Percentiles rank a stretch among this genome's conserved stretches.
These are phyloP conservation scores for Polypedilum vanderplanki DNA, from an alignment of 1,140 invertebrate species.

Conservation along the genomic window DNA sequence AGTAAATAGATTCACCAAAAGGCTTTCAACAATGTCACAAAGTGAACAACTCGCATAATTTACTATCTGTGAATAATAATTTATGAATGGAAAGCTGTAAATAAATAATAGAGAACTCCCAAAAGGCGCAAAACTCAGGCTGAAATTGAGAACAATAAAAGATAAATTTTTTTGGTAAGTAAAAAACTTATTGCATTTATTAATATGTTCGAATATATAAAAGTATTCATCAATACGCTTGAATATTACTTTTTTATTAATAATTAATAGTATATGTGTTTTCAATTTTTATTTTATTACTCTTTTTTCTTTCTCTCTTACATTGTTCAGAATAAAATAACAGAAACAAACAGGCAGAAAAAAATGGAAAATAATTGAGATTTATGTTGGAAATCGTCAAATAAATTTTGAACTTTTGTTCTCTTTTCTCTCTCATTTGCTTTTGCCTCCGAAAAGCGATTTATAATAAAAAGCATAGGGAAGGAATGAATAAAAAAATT, in stretches of 20 bases:
- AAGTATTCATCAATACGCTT: slow-evolving; percentile 2
- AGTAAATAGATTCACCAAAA: background rate
- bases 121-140: no score
- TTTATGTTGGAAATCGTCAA: slow-evolving; percentile 6
- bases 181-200: slow-evolving; percentile 19
- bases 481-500: slow-evolving; percentile 22
- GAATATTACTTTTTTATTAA: slow-evolving; percentile 17
- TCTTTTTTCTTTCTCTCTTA: background rate
- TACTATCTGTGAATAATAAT: no score
- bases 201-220: slow-evolving; percentile 20
- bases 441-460: slow-evolving; percentile 13
- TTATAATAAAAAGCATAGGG: background rate
- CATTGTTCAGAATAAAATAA: background rate
- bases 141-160: background rate
- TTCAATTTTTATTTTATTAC: no score
- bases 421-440: background rate
- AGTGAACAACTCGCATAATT: no score
- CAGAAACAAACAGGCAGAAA: background rate
- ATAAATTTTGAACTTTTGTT: slow-evolving; percentile 21
- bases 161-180: slow-evolving; percentile 1
- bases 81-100: no score
- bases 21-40: background rate
- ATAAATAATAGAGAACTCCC: no score
- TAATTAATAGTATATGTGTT: slow-evolving; percentile 3
- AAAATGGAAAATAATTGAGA: slow-evolving; percentile 22